A percentile compares a stretch with the other conserved stretches of the same genome.
phyloP scores from a whole-genome alignment of 2,888 invertebrate species.

The Steromphala cineraria region DNA sequence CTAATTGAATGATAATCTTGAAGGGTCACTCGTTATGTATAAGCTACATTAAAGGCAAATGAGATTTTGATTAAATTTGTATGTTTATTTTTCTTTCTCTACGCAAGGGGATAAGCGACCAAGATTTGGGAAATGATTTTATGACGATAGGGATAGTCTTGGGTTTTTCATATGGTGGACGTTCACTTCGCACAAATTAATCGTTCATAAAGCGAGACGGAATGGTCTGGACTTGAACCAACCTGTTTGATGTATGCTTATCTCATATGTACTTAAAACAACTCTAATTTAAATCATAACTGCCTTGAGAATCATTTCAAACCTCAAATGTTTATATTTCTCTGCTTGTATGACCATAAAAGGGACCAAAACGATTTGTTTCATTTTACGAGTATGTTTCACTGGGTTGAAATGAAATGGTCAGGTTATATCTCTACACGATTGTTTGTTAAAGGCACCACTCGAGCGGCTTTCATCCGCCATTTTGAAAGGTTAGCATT shows the following conservation, averaged over 20 bases:
- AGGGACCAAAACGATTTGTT: no score
- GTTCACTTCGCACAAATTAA: not conserved
- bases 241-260: not conserved
- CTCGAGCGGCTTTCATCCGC: no score
- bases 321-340: no score
- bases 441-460: no score
- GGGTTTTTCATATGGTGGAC: not conserved
- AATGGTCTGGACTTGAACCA: not conserved
- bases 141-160: not conserved
- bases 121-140: constrained; percentile 10
- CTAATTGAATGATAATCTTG: not conserved
- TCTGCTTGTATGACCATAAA: no score
- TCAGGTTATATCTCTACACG: no score
- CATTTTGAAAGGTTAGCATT: no score
- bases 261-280: not conserved
- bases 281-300: no score
- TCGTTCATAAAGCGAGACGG: not conserved
- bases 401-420: no score
- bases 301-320: no score
- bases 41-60: not conserved
- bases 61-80: not conserved
- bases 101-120: not conserved
- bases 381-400: no score
- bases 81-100: not conserved
- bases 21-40: not conserved